Base-by-base conservation (phyloP, 2,797 vertebrate genomes). In the Taeniopygia guttata region DNA sequence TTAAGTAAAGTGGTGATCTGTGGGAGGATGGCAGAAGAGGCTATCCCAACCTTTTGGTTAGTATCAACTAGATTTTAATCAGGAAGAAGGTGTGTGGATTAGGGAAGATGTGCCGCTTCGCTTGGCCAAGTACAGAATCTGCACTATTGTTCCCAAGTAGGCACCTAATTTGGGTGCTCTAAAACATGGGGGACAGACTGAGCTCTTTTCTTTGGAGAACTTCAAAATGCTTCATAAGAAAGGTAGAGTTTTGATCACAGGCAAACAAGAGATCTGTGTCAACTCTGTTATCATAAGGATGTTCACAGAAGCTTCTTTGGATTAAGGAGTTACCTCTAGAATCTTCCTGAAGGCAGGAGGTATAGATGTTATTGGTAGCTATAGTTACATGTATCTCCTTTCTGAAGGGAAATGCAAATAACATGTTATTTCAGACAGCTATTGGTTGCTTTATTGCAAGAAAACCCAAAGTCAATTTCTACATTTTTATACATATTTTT, bases 341-440 rank as follows among this genome's bases (percentile, higher is more conserved):
- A 92, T 91, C 70, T 95, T 96, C 73, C 81, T 49, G 49, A 96
- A 97, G 56, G 66, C 63, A 91, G 43, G 74, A 95, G 42, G 91
- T 73, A 30, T 16, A 92, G 87, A 75, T 90, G 68, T 45, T 84
- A 63, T 92, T 91, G 93, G 96, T 98, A 97, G 96, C 96, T 97
- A 96, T 97, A 97, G 97, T 95, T 97, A 97, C 94, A 75, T 10
- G 20, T 86, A 87, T 93, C 75, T 95, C 72, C 86, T 92, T 91
- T 75, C 89, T 96, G 90, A 88, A 76, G 55, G 87, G 60, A 87
- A 94, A 95, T 96, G 84, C 56, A 94, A 97, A 95, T 95, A 95
- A 90, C 13, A 1, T 76, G 80, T 92, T 90, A 81, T 96, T 95
- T 92, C 93, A 68, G 90, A 93, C 94, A 87, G 82, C 32, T 87